Evolutionary conservation across 2,113 vertebrate species (phyloP), one percentile per base, ranked within the genome.

Genomic region (Dromas ardeola): DNA sequence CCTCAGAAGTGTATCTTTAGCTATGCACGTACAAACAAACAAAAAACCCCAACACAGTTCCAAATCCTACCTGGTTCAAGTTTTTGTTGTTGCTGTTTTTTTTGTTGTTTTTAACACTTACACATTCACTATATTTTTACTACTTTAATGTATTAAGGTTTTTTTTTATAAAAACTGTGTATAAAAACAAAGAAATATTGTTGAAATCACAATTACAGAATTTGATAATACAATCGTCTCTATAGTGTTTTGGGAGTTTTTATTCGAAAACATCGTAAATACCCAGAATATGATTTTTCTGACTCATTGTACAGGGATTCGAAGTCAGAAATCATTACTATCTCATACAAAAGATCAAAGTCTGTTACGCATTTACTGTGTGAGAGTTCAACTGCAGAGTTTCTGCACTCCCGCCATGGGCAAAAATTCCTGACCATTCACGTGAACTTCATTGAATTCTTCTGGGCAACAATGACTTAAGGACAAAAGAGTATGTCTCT

Each of bases 181-280:
- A 34, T 20, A 62, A 81, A 78, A 2, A 9, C 1, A 65, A 21
- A 26, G 32, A 55, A 72, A 71, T 45, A 14, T 23, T 26, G 7
- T 29, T 10, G 3, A 80, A 76, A 76, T 47, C 8, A 62, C 21
- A 70, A 15, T 32, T 76, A 63, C 11, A 49, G 36, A 27, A 42
- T 21, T 42, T 81, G 15, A 61, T 25, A 82, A 72, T 4, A 22
- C 2, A 59, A 45, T n/a, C 2, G 7, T 77, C 61, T 67, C 42
- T n/a, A 7, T 1, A 71, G 7, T 3, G 1, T 38, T 52, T 38
- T 29, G 5, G 23, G 38, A 5, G 0, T 6, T 42, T 34, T 82
- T 53, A 38, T 38, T 76, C 25, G 3, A 38, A 73, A 78, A 38
- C 13, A 91, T 26, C 15, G 45, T 16, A 58, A 40, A 38, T 22